phyloP scores from a whole-genome alignment of 2,797 vertebrate genomes.

The Phyllotis vaccarum region DNA sequence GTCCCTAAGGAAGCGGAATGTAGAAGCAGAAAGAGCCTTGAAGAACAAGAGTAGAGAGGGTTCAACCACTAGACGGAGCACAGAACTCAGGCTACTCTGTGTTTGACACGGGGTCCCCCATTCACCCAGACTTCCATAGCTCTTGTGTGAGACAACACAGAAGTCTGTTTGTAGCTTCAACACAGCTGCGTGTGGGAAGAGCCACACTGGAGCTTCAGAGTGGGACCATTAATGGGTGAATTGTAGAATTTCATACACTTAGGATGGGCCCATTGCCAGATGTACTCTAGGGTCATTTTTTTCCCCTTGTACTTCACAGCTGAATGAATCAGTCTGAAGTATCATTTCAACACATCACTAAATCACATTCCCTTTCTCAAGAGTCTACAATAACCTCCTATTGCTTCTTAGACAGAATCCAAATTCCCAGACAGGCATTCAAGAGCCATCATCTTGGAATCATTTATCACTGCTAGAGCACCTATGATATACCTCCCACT shows the following conservation, averaged over 20 bases:
- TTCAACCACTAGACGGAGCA: too few species aligned
- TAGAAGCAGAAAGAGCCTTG: neutral
- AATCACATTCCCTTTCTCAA: constrained; percentile 55
- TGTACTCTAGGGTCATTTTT: constrained; percentile 8
- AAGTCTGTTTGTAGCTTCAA: neutral
- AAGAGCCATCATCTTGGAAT: neutral
- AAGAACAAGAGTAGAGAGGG: neutral
- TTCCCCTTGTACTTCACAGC: constrained; percentile 21
- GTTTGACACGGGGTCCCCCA: neutral
- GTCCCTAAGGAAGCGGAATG: neutral
- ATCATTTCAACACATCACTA: constrained; percentile 58
- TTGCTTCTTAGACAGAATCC: constrained; percentile 50
- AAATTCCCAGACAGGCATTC: constrained; percentile 24
- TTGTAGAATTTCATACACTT: constrained; percentile 20
- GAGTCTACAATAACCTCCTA: constrained; percentile 50
- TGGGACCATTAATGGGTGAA: neutral
- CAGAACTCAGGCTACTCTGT: neutral
- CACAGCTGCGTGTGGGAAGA: neutral
- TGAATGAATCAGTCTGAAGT: constrained; percentile 65
- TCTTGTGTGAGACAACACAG: neutral
- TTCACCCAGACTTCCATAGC: neutral
- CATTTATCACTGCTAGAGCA: neutral
- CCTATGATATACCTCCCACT: neutral
- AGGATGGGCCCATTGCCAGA: neutral
- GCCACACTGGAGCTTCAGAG: neutral